Percentiles rank a stretch among this genome's conserved stretches.
phyloP scores from a whole-genome alignment of 2,797 vertebrate species.

The Gambusia yucatana region DNA sequence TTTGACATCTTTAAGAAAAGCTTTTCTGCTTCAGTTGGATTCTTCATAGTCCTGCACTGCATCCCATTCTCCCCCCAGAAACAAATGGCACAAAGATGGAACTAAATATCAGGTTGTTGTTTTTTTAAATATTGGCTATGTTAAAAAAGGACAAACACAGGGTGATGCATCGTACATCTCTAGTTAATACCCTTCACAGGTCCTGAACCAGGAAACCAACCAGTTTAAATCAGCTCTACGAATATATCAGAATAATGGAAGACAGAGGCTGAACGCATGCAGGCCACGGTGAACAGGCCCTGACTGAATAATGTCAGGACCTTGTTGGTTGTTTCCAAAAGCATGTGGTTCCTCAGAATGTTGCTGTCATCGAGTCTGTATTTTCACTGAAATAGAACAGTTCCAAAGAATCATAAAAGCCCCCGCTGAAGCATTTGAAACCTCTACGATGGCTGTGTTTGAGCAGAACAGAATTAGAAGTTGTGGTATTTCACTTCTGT shows the following conservation, averaged over 20 bases:
- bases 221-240: neutral
- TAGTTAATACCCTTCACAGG: too few relatives aligned
- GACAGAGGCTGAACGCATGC: conserved; percentile 90
- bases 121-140: too few relatives aligned
- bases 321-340: neutral
- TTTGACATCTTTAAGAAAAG: too few relatives aligned
- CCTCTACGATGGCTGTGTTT: neutral
- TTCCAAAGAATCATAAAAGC: neutral
- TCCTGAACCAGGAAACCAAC: neutral
- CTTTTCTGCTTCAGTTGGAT: too few relatives aligned
- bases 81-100: too few relatives aligned
- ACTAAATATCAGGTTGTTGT: too few relatives aligned
- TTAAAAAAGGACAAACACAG: too few relatives aligned
- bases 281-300: conserved; percentile 90
- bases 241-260: conserved; percentile 66
- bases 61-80: too few relatives aligned
- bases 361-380: neutral
- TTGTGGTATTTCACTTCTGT: conserved; percentile 4
- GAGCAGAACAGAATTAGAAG: too few relatives aligned
- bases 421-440: neutral
- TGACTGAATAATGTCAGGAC: neutral
- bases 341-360: neutral
- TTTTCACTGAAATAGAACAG: neutral
- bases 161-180: too few relatives aligned
- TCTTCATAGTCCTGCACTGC: too few relatives aligned